Evolutionary conservation across 1,140 invertebrate species (phyloP), one percentile per base, ranked within the genome.

Genomic region (Trachymyrmex septentrionalis): DNA sequence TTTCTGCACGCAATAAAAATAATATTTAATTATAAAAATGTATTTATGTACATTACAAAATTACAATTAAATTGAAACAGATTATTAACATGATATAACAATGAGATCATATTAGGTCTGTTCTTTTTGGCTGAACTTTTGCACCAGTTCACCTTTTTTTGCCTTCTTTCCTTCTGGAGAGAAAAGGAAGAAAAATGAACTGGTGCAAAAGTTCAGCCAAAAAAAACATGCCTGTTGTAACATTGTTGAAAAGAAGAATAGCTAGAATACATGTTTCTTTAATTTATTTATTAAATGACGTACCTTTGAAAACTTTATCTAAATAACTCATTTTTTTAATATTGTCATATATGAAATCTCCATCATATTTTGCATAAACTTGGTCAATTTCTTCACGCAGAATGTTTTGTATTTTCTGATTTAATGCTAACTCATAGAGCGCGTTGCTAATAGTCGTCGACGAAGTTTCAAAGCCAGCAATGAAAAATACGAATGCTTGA

Each of bases 381-480:
- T 91, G 85, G 2, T 94, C 92, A 44, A 66, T 66, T 38, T 66
- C 64, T 44, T n/a, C 0, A 14, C 64, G 64, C 2, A 66, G 19
- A n/a, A n/a, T 66, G 10, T 66, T 30, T 66, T 66, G 64, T 12
- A 66, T 21, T 12, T 38, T 66, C 3, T 66, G 2, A 38, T 66
- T 34, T 38, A 66, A 38, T 21, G 64, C 64, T 38, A 66, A 66
- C 10, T 66, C 64, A 1, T 94, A 95, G 1, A 95, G 71, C 3
- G 93, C 89, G 78, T 95, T 94, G 10, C 94, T 93, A 19, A 97
- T 92, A 0, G 96, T 93, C 4, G 94, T 94, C 14, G 96, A 95
- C 3, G 96, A 96, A 0, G 96, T 97, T 82, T 97, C 96, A 82
- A 98, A 93, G 89, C 96, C 96, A 88, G 96, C 96, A 5, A 95